Conservation (phyloP, 2,797 vertebrate species). For the Eulemur mongoz region DNA sequence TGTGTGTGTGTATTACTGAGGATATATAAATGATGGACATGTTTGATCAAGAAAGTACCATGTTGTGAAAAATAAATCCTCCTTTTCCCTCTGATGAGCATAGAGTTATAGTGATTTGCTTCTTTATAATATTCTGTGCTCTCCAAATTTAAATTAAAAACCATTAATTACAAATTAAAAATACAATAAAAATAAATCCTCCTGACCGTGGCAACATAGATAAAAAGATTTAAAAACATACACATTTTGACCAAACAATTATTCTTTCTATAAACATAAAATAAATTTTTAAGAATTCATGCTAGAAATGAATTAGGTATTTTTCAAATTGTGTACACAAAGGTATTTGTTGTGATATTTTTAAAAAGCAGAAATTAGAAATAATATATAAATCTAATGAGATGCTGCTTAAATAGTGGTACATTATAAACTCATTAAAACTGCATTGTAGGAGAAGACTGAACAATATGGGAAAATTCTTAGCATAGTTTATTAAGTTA, state of each 20-base stretch:
- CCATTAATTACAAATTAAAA: background rate
- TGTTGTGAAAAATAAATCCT: background rate
- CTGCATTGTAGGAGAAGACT: background rate
- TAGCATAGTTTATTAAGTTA: background rate
- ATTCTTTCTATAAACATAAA: background rate
- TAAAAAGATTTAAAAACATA: background rate
- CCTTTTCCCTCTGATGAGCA: background rate
- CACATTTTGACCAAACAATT: background rate
- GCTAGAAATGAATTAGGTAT: background rate
- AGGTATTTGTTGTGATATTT: background rate
- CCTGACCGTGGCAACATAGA: background rate
- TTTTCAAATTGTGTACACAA: background rate
- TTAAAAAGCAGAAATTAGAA: background rate
- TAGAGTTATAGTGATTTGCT: too few relatives aligned
- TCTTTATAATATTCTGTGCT: too few relatives aligned
- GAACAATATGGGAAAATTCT: background rate
- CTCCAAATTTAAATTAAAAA: too few relatives aligned
- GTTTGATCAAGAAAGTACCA: background rate
- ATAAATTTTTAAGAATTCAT: background rate
- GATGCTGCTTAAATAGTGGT: background rate
- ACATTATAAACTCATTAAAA: background rate
- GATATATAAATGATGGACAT: background rate
- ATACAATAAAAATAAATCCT: background rate
- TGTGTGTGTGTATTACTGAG: background rate
- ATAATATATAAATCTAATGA: background rate